Conservation (phyloP, 2,113 vertebrate genomes). For the Panthera uncia region DNA sequence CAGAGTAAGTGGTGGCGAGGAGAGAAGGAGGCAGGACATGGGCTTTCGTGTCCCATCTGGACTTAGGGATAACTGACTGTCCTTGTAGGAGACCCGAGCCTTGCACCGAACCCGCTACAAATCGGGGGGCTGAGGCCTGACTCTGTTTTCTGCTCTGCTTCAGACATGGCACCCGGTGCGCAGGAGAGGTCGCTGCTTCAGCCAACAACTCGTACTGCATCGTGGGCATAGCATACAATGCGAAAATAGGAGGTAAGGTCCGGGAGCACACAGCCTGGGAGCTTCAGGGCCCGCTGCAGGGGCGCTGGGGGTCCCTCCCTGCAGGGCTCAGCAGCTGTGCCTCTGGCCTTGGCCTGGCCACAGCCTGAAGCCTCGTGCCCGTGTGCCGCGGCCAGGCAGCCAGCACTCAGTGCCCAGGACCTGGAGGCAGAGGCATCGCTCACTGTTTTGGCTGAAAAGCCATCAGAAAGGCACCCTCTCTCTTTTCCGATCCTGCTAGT, state of each 20-base stretch:
- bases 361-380: not conserved
- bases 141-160: not conserved
- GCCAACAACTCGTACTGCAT: slow-evolving; percentile 96
- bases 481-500: not conserved
- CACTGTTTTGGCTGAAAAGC: not conserved
- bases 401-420: accelerated
- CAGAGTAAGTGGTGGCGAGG: accelerated
- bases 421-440: not conserved
- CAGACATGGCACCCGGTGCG: slow-evolving; percentile 95
- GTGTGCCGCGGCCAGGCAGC: not conserved
- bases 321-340: not conserved
- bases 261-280: accelerated
- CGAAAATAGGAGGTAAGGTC: slow-evolving; percentile 92
- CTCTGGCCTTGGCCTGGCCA: too few relatives aligned
- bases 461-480: too few relatives aligned
- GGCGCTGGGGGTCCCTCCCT: accelerated
- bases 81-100: too few relatives aligned
- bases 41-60: accelerated
- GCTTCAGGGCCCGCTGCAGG: not conserved
- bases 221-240: slow-evolving; percentile 94
- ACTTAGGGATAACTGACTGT: not conserved
- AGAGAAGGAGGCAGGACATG: not conserved
- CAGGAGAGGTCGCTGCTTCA: slow-evolving; percentile 92
- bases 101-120: accelerated
- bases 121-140: not conserved